phyloP scores from a whole-genome alignment of 1,140 invertebrate species.

The Aphis gossypii region DNA sequence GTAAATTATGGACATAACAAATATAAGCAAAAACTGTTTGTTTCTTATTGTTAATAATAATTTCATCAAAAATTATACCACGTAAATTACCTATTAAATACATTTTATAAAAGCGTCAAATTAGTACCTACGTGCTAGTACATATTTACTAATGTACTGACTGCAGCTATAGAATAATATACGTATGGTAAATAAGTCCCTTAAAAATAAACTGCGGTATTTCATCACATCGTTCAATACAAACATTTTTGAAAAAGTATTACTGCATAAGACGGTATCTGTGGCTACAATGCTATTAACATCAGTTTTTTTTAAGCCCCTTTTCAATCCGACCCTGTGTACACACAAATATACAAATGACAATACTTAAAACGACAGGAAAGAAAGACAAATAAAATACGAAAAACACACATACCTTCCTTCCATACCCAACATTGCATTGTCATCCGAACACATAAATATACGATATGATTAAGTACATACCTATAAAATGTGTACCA shows the following conservation, averaged over 20 bases:
- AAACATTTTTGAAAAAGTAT: not conserved
- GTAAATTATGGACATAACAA: too few species aligned
- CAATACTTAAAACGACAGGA: not conserved
- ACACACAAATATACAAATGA: not conserved
- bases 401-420: not conserved
- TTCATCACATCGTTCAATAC: not conserved
- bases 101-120: too few species aligned
- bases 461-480: not conserved
- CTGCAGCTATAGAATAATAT: not conserved
- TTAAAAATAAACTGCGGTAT: not conserved
- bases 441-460: not conserved
- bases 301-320: not conserved
- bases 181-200: not conserved
- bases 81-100: too few species aligned
- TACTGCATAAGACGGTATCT: not conserved
- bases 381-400: not conserved
- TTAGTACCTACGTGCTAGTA: too few species aligned
- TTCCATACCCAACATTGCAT: constrained; percentile 23
- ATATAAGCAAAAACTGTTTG: too few species aligned
- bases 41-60: too few species aligned
- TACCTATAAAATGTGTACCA: not conserved
- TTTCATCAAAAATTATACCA: too few species aligned
- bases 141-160: too few species aligned
- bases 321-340: not conserved
- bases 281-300: not conserved